These are phyloP conservation scores for Sisyra nigra DNA, from an alignment of 2,888 invertebrate genomes.

Conservation along the genomic window DNA sequence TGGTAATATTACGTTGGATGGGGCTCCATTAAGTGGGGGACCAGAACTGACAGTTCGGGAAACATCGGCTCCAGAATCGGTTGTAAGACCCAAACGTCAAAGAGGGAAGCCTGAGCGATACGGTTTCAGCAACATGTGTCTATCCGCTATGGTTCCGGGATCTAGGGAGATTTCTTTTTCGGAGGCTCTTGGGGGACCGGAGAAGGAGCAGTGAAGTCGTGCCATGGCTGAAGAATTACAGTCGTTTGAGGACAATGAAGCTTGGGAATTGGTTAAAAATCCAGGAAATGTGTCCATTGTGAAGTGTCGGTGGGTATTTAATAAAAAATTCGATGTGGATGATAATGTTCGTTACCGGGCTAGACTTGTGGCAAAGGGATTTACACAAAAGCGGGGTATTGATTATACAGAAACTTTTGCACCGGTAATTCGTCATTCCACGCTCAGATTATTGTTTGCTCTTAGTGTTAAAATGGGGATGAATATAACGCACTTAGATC, in stretches of 20 bases:
- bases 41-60: no score
- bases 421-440: constrained; percentile 14
- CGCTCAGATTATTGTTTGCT: constrained; percentile 14
- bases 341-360: constrained; percentile 14
- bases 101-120: constrained; percentile 2
- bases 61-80: no score
- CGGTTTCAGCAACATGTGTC: constrained; percentile 10
- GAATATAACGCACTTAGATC: constrained; percentile 13
- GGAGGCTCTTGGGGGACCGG: constrained; percentile 16
- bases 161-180: constrained; percentile 12
- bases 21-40: no score
- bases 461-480: constrained; percentile 11
- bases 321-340: constrained; percentile 15
- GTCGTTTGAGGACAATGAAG: constrained; percentile 16
- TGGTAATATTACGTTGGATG: no score
- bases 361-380: constrained; percentile 16
- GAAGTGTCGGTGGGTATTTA: constrained; percentile 18
- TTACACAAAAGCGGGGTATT: constrained; percentile 14
- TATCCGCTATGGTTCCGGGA: constrained; percentile 6
- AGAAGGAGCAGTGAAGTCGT: constrained; percentile 13
- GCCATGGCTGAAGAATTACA: constrained; percentile 18
- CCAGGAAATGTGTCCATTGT: constrained; percentile 14
- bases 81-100: no score
- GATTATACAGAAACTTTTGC: constrained; percentile 16
- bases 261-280: constrained; percentile 16